Evolutionary conservation across 2,888 invertebrate species (phyloP).

Genomic region (Agriopis marginaria): DNA sequence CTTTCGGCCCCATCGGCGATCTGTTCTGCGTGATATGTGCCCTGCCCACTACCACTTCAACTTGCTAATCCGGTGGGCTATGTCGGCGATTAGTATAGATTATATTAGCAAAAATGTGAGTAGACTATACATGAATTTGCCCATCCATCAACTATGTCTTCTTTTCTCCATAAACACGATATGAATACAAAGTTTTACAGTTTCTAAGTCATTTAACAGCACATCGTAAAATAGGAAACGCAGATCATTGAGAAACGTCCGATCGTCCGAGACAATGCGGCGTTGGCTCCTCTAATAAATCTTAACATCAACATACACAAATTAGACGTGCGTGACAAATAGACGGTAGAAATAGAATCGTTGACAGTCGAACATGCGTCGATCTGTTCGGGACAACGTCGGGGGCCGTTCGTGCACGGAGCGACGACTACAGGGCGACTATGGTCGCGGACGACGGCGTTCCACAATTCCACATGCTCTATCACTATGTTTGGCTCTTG

Average conservation of each 20-base stretch:
- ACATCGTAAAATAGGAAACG: slow-evolving; percentile 32
- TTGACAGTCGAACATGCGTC: slow-evolving; percentile 80
- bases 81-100: too few relatives aligned
- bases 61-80: too few relatives aligned
- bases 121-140: not conserved
- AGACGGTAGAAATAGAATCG: slow-evolving; percentile 76
- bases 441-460: too few relatives aligned
- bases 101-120: not conserved
- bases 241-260: slow-evolving; percentile 29
- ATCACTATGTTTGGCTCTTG: too few relatives aligned
- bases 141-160: not conserved
- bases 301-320: slow-evolving; percentile 78
- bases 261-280: slow-evolving; percentile 42
- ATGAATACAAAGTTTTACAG: slow-evolving; percentile 4
- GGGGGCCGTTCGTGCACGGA: slow-evolving; percentile 45
- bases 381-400: slow-evolving; percentile 68
- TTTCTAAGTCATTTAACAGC: slow-evolving; percentile 10
- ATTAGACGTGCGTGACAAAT: slow-evolving; percentile 83
- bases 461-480: too few relatives aligned
- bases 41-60: too few relatives aligned
- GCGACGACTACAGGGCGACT: too few relatives aligned
- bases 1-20: too few relatives aligned
- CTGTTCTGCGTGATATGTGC: too few relatives aligned
- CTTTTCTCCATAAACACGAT: slow-evolving; percentile 4
- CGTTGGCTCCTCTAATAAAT: slow-evolving; percentile 64